phyloP scores from a whole-genome alignment of 2,888 invertebrate species.

The Acheta domesticus region DNA sequence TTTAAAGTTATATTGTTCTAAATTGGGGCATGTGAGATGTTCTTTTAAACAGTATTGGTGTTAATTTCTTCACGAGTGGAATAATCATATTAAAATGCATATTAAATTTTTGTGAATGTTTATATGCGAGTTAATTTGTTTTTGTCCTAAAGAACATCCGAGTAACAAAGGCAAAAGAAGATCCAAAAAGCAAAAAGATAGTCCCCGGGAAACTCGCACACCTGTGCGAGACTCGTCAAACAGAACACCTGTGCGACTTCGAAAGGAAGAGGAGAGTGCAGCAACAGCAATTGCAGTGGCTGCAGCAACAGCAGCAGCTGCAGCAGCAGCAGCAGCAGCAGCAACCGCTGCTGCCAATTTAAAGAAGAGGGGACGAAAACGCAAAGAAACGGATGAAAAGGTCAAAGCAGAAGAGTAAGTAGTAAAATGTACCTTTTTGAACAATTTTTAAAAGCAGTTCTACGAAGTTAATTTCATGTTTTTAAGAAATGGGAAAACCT shows the following conservation, averaged over 20 bases:
- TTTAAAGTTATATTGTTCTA: too few species aligned
- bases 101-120: too few species aligned
- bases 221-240: constrained; percentile 23
- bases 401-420: constrained; percentile 40
- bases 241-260: not conserved
- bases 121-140: not conserved
- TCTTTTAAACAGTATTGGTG: too few species aligned
- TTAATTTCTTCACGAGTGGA: too few species aligned
- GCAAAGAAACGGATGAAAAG: constrained; percentile 48
- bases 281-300: not conserved
- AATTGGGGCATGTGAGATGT: too few species aligned
- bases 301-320: not conserved
- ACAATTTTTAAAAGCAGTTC: not conserved
- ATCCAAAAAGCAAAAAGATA: constrained; percentile 37
- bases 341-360: not conserved
- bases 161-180: constrained; percentile 47
- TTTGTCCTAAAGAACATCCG: constrained; percentile 45
- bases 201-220: constrained; percentile 38
- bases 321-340: constrained; percentile 22
- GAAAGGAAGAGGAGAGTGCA: constrained; percentile 41
- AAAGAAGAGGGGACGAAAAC: constrained; percentile 46
- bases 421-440: not conserved
- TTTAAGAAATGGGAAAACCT: not conserved
- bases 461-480: too few species aligned
- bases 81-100: not conserved